Percentiles rank a stretch among this genome's conserved stretches.
phyloP scores from a whole-genome alignment of 1,140 invertebrate genomes.

The Aphidius ervi region DNA sequence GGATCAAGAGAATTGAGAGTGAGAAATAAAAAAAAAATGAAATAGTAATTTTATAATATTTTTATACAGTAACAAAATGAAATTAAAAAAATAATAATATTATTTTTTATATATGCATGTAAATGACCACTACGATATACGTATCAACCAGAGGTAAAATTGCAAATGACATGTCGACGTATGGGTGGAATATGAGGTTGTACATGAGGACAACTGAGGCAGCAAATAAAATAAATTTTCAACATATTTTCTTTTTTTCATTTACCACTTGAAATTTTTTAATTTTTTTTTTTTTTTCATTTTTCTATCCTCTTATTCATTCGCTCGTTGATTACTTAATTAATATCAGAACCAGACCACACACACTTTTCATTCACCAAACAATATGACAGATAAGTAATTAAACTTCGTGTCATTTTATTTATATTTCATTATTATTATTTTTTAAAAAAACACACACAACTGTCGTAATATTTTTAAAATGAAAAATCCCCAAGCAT shows the following conservation, averaged over 20 bases:
- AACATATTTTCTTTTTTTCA: neutral
- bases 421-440: too few species aligned
- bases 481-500: too few species aligned
- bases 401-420: conserved; percentile 10
- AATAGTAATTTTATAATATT: neutral
- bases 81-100: conserved; percentile 7
- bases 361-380: too few species aligned
- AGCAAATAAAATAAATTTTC: conserved; percentile 2
- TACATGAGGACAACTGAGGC: neutral
- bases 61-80: too few species aligned
- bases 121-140: neutral
- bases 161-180: conserved; percentile 18
- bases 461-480: too few species aligned
- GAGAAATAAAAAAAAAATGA: neutral
- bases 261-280: neutral
- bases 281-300: conserved; percentile 8
- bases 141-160: conserved; percentile 15
- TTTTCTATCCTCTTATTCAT: conserved; percentile 2
- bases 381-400: conserved; percentile 9
- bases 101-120: conserved; percentile 2
- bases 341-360: conserved; percentile 8
- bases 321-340: conserved; percentile 24
- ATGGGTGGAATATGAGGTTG: neutral
- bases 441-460: neutral
- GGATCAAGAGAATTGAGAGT: neutral